These are phyloP conservation scores for Pangasius mekongensis DNA, from an alignment of 2,797 vertebrate genomes.

Conservation along the genomic window DNA sequence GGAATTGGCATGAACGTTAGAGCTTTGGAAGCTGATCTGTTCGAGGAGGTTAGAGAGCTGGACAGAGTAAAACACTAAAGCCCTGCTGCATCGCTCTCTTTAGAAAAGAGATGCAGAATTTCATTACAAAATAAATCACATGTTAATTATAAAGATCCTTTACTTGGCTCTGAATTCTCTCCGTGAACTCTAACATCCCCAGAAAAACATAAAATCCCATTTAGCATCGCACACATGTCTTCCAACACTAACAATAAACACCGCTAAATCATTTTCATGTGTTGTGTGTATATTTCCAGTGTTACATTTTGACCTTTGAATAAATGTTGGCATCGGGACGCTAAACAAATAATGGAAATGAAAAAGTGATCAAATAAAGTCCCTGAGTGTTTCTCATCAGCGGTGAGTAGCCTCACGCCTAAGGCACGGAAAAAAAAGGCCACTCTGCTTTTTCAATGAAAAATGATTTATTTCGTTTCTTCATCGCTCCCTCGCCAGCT, in stretches of 20 bases:
- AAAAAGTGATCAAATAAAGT: conserved; percentile 58
- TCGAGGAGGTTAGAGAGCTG: neutral
- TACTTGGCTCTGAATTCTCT: neutral
- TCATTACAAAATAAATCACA: neutral
- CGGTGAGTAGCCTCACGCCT: conserved; percentile 55
- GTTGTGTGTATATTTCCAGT: conserved; percentile 51
- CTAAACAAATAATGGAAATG: conserved; percentile 63
- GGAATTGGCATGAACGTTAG: neutral
- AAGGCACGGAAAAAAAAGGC: conserved; percentile 44
- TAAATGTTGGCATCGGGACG: conserved; percentile 47
- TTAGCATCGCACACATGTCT: conserved; percentile 25
- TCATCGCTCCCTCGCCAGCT: conserved; percentile 50
- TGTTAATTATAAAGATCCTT: neutral
- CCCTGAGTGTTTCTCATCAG: conserved; percentile 40
- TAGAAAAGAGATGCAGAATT: neutral
- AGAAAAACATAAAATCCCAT: neutral
- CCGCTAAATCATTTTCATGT: conserved; percentile 38
- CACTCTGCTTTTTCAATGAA: conserved; percentile 57
- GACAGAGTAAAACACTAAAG: neutral
- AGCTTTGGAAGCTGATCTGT: neutral
- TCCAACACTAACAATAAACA: conserved; percentile 50
- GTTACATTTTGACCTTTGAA: conserved; percentile 42
- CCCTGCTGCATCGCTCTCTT: neutral
- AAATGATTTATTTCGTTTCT: conserved; percentile 57
- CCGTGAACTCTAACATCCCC: neutral